phyloP scores from a whole-genome alignment of 2,797 vertebrate species.

The Morelia viridis region DNA sequence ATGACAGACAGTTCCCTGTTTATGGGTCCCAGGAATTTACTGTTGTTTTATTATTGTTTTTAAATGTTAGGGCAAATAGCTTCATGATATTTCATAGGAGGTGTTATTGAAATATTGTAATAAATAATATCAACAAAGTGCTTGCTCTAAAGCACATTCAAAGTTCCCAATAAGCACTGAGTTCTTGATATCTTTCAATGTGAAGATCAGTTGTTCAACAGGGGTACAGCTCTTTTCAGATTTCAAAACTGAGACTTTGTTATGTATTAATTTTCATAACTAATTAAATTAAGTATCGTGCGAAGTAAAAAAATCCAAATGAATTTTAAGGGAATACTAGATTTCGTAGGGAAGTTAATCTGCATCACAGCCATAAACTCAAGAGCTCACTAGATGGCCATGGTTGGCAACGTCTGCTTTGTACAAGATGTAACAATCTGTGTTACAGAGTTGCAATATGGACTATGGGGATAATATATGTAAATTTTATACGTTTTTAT shows the following conservation, averaged over 20 bases:
- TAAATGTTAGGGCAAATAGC: no score
- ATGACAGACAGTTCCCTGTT: no score
- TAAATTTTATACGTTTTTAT: slow-evolving; percentile 30
- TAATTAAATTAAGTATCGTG: background rate
- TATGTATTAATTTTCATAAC: no score
- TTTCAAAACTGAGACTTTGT: background rate
- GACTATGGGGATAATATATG: background rate
- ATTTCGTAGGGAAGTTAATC: background rate
- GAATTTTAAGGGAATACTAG: background rate
- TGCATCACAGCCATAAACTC: background rate
- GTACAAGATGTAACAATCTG: background rate
- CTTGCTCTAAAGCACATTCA: background rate
- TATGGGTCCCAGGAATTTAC: no score
- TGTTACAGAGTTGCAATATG: background rate
- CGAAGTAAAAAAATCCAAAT: background rate
- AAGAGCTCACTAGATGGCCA: background rate
- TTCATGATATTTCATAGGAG: no score
- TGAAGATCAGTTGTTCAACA: background rate
- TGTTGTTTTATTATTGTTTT: no score
- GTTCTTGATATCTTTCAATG: background rate
- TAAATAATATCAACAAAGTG: background rate
- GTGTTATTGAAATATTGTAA: no score
- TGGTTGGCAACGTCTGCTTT: background rate
- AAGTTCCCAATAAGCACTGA: background rate
- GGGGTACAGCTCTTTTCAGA: background rate